Conservation (phyloP, 2,113 vertebrate genomes). For the Ibidorhyncha struthersii region DNA sequence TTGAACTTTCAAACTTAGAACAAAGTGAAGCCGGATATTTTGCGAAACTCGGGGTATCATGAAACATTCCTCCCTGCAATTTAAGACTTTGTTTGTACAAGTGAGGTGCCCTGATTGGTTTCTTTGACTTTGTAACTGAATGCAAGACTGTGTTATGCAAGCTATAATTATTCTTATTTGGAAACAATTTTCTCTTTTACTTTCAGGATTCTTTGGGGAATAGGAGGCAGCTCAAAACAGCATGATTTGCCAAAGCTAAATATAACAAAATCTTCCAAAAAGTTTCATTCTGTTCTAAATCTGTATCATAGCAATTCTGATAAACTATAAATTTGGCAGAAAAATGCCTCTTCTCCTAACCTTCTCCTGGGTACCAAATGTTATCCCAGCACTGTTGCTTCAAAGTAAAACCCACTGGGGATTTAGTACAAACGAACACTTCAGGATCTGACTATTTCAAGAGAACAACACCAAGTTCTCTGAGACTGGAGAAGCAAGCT, state of each 20-base stretch:
- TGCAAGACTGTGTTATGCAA: slow-evolving; percentile 42
- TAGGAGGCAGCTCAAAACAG: slow-evolving; percentile 35
- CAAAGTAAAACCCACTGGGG: background rate
- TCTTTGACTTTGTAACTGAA: slow-evolving; percentile 42
- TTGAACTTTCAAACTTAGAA: background rate
- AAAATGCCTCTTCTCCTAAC: background rate
- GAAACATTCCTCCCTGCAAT: slow-evolving; percentile 10
- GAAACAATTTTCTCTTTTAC: slow-evolving; percentile 57
- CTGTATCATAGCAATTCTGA: background rate
- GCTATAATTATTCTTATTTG: slow-evolving; percentile 51
- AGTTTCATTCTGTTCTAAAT: background rate
- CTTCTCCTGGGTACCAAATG: background rate
- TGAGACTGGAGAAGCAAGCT: background rate
- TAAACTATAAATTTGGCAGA: background rate
- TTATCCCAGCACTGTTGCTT: background rate
- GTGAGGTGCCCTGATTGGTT: background rate
- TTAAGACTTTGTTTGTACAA: slow-evolving; percentile 40
- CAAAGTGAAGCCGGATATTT: background rate
- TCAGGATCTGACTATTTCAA: background rate
- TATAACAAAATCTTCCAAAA: background rate
- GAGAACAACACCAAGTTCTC: background rate
- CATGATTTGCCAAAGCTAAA: background rate
- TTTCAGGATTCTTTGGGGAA: slow-evolving; percentile 22
- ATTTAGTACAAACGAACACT: background rate
- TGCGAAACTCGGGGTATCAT: background rate